Evolutionary conservation across 2,113 vertebrate genomes (phyloP).

Genomic region (Coregonus clupeaformis): DNA sequence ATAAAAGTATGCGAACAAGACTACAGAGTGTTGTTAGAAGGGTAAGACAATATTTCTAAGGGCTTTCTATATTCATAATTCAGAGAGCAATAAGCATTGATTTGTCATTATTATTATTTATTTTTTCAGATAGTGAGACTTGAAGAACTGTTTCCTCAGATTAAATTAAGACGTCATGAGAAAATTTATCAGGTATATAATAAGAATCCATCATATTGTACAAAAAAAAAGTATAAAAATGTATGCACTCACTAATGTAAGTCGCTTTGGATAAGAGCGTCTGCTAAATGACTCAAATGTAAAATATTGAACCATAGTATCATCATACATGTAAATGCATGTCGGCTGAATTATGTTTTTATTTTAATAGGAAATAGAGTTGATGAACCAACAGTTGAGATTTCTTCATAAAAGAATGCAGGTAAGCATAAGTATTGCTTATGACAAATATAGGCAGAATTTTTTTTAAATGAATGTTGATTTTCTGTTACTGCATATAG

Average conservation of each 20-base stretch:
- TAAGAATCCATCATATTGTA: background rate
- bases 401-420: conserved; percentile 75
- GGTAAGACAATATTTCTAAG: background rate
- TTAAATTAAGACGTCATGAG: conserved; percentile 65
- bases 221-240: background rate
- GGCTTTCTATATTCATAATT: background rate
- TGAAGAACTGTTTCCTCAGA: conserved; percentile 71
- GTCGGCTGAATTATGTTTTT: background rate
- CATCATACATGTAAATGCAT: background rate
- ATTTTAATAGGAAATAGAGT: conserved; percentile 67
- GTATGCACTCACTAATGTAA: background rate
- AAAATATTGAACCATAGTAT: background rate
- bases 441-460: background rate
- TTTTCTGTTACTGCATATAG: background rate
- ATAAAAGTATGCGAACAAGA: conserved; percentile 69
- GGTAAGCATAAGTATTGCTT: conserved; percentile 44
- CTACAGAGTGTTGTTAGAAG: conserved; percentile 57
- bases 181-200: conserved; percentile 67
- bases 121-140: conserved; percentile 71
- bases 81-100: background rate
- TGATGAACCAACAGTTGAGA: conserved; percentile 70
- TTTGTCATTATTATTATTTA: background rate
- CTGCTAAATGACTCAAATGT: background rate
- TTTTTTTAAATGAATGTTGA: background rate
- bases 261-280: background rate